Percentiles rank a stretch among this genome's conserved stretches.
phyloP scores from a whole-genome alignment of 2,797 vertebrate species.

The Intellagama lesueurii region DNA sequence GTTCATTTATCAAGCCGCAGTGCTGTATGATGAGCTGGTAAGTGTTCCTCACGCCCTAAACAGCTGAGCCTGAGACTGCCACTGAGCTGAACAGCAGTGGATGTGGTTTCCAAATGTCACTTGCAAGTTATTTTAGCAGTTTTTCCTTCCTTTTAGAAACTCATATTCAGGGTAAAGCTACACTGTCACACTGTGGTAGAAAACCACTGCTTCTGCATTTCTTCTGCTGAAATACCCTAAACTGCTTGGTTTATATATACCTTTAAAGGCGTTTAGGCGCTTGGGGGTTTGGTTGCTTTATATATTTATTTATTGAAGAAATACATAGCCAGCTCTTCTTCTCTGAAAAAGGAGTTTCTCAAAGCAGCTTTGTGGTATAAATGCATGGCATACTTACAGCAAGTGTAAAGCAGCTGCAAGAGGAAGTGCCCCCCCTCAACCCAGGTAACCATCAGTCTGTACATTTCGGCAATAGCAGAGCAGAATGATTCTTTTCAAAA shows the following conservation, averaged over 20 bases:
- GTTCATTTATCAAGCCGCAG: fast-evolving
- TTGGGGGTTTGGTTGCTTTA: background rate
- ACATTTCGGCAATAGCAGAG: too few relatives aligned
- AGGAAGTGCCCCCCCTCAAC: too few relatives aligned
- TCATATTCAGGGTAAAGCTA: background rate
- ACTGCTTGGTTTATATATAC: background rate
- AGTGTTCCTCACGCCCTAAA: background rate
- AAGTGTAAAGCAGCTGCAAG: too few relatives aligned
- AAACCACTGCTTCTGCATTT: background rate
- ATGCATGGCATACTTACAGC: too few relatives aligned
- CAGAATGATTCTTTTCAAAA: too few relatives aligned
- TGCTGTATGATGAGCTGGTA: background rate
- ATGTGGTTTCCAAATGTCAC: background rate
- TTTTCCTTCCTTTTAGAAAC: background rate
- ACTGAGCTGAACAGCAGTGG: fast-evolving
- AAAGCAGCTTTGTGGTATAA: too few relatives aligned
- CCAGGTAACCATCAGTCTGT: too few relatives aligned
- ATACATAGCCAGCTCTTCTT: background rate
- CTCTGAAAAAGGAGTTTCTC: background rate
- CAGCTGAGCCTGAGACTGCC: background rate
- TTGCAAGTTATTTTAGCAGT: slow-evolving; percentile 1
- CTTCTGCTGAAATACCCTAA: background rate
- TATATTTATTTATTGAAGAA: background rate
- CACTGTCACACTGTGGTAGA: background rate
- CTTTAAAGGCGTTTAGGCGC: background rate